Percentiles rank a stretch among this genome's conserved stretches.
Evolutionary conservation across 2,797 vertebrate genomes (phyloP).

Genomic region (Hozukius guyotensis): DNA sequence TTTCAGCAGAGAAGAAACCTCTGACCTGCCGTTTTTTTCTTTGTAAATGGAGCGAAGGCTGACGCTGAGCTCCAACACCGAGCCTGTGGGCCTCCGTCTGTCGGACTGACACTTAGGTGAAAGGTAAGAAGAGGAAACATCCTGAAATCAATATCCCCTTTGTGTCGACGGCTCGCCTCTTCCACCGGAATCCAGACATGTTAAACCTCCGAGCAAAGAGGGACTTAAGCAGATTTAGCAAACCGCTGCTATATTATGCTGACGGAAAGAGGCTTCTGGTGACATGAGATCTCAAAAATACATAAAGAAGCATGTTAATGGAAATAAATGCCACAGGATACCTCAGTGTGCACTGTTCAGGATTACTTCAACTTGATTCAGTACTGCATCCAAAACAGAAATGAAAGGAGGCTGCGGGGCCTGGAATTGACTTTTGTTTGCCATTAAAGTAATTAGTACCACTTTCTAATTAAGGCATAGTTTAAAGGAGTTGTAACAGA

Average conservation of each 20-base stretch:
- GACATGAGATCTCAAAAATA: conserved; percentile 16
- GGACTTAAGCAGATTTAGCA: conserved; percentile 44
- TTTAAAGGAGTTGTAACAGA: background rate
- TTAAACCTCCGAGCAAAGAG: conserved; percentile 29
- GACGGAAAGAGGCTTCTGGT: conserved; percentile 16
- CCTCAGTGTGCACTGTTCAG: background rate
- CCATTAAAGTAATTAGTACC: background rate
- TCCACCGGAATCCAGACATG: conserved; percentile 47
- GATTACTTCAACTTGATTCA: background rate
- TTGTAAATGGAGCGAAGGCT: conserved; percentile 1
- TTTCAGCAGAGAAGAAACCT: conserved; percentile 8
- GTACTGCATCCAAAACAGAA: background rate
- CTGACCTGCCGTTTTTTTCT: conserved; percentile 17
- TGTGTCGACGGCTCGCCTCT: conserved; percentile 37
- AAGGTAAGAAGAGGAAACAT: conserved; percentile 66
- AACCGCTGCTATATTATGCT: conserved; percentile 18
- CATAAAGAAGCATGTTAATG: background rate
- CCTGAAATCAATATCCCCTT: conserved; percentile 68
- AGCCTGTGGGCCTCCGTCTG: conserved; percentile 31
- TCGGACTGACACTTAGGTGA: conserved; percentile 51
- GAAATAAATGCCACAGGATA: background rate
- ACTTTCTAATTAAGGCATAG: background rate
- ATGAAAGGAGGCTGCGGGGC: background rate
- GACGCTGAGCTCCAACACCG: background rate
- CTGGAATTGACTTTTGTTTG: background rate